A percentile compares a stretch with the other conserved stretches of the same genome.
Evolutionary conservation across 2,113 vertebrate genomes (phyloP).

Genomic region (Elachura formosa): DNA sequence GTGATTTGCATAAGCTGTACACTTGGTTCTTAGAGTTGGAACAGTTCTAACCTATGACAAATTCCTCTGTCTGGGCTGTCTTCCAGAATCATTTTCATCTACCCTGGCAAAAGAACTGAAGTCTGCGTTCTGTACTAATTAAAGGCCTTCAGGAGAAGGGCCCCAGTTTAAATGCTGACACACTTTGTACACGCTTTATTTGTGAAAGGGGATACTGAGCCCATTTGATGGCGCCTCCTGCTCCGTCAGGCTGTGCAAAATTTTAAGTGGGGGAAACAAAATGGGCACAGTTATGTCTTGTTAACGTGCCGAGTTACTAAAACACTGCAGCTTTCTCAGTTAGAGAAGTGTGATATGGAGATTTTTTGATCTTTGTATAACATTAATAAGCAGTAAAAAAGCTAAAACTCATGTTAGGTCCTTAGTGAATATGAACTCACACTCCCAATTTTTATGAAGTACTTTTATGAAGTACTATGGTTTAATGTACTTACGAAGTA

Average conservation of each 20-base stretch:
- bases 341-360: neutral
- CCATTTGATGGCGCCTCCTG: slow-evolving; percentile 71
- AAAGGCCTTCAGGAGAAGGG: slow-evolving; percentile 80
- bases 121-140: slow-evolving; percentile 89
- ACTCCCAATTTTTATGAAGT: neutral
- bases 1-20: slow-evolving; percentile 76
- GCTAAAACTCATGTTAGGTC: neutral
- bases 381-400: neutral
- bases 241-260: slow-evolving; percentile 51
- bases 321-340: neutral
- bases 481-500: neutral
- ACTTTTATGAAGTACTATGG: neutral
- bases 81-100: slow-evolving; percentile 82
- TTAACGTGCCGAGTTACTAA: slow-evolving; percentile 12
- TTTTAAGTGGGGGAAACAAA: slow-evolving; percentile 60
- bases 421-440: neutral
- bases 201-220: slow-evolving; percentile 72
- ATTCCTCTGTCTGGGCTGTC: slow-evolving; percentile 85
- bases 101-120: slow-evolving; percentile 83
- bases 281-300: slow-evolving; percentile 46
- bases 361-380: neutral
- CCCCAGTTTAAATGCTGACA: slow-evolving; percentile 79
- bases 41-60: slow-evolving; percentile 83
- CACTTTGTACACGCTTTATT: slow-evolving; percentile 80
- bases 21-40: slow-evolving; percentile 79